These are phyloP conservation scores for Camponotus pennsylvanicus DNA, from an alignment of 1,140 invertebrate genomes.

Conservation along the genomic window DNA sequence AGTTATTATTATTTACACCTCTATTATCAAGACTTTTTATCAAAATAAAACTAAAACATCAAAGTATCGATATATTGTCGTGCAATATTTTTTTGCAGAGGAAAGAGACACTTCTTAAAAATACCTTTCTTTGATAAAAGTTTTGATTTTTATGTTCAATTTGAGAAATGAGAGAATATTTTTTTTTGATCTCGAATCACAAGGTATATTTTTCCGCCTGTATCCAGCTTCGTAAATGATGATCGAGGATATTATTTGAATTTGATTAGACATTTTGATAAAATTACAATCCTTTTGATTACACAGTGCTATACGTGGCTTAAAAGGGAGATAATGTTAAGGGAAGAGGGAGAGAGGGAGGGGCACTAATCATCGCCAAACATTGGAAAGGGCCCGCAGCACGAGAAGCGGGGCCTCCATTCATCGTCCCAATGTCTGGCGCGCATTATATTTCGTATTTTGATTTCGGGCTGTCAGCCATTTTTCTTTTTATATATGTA, in stretches of 20 bases:
- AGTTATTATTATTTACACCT: background rate
- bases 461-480: conserved; percentile 79
- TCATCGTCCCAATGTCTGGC: conserved; percentile 66
- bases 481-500: conserved; percentile 62
- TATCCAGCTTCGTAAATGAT: conserved; percentile 65
- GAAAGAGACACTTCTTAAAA: background rate
- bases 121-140: conserved; percentile 12
- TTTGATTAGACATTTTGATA: conserved; percentile 56
- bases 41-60: conserved; percentile 10
- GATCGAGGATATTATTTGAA: conserved; percentile 22
- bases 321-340: conserved; percentile 22
- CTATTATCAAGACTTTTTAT: background rate
- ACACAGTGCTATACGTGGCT: conserved; percentile 12
- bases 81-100: background rate
- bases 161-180: background rate
- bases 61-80: background rate
- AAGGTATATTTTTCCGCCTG: conserved; percentile 32
- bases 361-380: conserved; percentile 71
- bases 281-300: conserved; percentile 46
- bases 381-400: conserved; percentile 71
- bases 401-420: conserved; percentile 17
- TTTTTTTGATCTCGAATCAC: conserved; percentile 34
- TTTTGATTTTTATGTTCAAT: conserved; percentile 45
- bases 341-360: conserved; percentile 12
- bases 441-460: conserved; percentile 75